These are phyloP conservation scores for Eriocheir sinensis DNA, from an alignment of 1,140 invertebrate species.

Conservation along the genomic window DNA sequence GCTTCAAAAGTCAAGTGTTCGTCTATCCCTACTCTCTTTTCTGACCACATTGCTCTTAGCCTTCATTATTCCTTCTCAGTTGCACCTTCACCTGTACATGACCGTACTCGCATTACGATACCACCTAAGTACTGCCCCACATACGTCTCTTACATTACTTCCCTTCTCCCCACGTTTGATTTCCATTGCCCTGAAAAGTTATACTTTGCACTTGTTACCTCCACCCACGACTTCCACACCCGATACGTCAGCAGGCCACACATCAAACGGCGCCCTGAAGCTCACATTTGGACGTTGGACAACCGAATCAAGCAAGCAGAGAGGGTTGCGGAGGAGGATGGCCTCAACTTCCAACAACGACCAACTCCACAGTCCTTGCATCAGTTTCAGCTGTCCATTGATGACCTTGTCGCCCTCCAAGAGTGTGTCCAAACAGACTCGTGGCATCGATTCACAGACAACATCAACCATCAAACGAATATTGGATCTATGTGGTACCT, in stretches of 20 bases:
- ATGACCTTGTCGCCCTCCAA: constrained; percentile 38
- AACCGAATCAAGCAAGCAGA: not conserved
- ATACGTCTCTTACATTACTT: constrained; percentile 20
- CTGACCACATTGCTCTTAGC: constrained; percentile 43
- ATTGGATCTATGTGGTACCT: constrained; percentile 52
- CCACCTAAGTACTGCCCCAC: constrained; percentile 40
- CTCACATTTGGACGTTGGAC: not conserved
- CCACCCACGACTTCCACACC: constrained; percentile 15
- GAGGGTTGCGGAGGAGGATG: constrained; percentile 35
- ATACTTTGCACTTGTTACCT: not conserved
- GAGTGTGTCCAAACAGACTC: constrained; percentile 30
- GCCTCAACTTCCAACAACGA: not conserved
- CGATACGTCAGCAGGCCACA: not conserved
- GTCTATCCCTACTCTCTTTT: constrained; percentile 28
- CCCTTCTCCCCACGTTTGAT: constrained; percentile 38
- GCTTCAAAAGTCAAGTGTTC: constrained; percentile 24
- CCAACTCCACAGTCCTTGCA: constrained; percentile 18
- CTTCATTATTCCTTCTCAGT: constrained; percentile 40
- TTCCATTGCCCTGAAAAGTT: constrained; percentile 29
- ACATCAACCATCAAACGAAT: constrained; percentile 32
- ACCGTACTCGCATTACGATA: not conserved
- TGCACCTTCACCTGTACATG: not conserved
- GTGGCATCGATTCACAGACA: constrained; percentile 41
- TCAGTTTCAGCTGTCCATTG: constrained; percentile 39
- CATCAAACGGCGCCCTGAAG: not conserved